A percentile compares a stretch with the other conserved stretches of the same genome.
Conservation (phyloP, 2,113 vertebrate genomes). For the Dermatemys mawii region DNA sequence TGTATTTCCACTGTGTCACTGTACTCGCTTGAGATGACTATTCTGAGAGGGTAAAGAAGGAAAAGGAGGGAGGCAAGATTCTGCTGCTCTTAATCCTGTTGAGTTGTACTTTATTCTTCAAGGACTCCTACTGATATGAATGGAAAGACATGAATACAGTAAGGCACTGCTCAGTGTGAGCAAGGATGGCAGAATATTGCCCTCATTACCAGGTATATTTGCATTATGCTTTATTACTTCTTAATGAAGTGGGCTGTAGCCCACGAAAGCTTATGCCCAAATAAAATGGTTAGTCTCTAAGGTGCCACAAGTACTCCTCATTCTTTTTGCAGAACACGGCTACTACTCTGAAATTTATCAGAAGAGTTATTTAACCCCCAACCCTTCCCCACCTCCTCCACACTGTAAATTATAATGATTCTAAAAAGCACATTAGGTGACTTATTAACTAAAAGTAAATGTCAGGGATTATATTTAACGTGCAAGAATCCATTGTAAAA, state of each 20-base stretch:
- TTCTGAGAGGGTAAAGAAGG: background rate
- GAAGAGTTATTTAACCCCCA: background rate
- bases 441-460: background rate
- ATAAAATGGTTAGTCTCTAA: no score
- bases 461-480: background rate
- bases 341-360: no score
- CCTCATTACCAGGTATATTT: background rate
- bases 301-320: no score
- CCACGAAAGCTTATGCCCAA: no score
- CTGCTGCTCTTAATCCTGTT: background rate
- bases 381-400: background rate
- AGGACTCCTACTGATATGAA: background rate
- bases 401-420: background rate
- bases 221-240: background rate
- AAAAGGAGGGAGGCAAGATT: background rate
- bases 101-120: background rate
- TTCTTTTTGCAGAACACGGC: no score
- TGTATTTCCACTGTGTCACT: background rate
- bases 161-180: background rate
- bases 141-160: background rate
- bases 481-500: background rate
- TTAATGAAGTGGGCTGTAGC: no score
- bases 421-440: background rate
- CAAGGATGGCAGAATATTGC: background rate
- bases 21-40: background rate